Evolutionary conservation across 2,797 vertebrate genomes (phyloP), one percentile per base, ranked within the genome.

Genomic region (Lophius americanus): DNA sequence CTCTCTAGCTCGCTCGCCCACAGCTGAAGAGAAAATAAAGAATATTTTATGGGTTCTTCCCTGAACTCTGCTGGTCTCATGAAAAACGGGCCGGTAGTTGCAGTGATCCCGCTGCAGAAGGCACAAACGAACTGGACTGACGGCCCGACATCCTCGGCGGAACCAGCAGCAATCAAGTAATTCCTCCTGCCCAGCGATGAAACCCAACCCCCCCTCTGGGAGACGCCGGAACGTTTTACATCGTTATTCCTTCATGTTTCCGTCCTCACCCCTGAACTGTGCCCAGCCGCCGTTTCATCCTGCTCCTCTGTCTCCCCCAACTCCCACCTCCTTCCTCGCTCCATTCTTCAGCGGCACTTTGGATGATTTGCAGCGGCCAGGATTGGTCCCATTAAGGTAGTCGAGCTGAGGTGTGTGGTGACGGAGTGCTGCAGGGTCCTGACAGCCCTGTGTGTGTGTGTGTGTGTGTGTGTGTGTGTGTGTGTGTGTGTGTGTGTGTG

Each of bases 331-430:
- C 32, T 46, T 2, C 10, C 48, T 41, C 36, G 33, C 44, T 66
- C 33, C 2, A 11, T 63, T 83, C 82, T 82, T 84, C 81, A 85
- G 81, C 83, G 60, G 76, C 56, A 72, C 77, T 83, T 68, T 1
- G 65, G 79, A 83, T 90, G 89, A 94, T 92, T 93, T 91, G 86
- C 82, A 10, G 86, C 79, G 48, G 77, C 68, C 82, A 86, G 85
- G 86, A 91, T 92, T 90, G 89, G 82, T 76, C 79, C 87, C 89
- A 92, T 91, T 92, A 92, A 85, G 86, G 82, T 74, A 68, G 82
- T 87, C 75, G 83, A 32, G 76, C 69, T 70, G 85, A 92, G 88
- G 90, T 90, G 91, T 89, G 81, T 46, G 74, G 64, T 90, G 89
- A 89, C 76, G 49, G 81, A 90, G 81, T 70, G 78, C 88, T 48